phyloP scores from a whole-genome alignment of 2,113 vertebrate species.

The Trichomycterus rosablanca region DNA sequence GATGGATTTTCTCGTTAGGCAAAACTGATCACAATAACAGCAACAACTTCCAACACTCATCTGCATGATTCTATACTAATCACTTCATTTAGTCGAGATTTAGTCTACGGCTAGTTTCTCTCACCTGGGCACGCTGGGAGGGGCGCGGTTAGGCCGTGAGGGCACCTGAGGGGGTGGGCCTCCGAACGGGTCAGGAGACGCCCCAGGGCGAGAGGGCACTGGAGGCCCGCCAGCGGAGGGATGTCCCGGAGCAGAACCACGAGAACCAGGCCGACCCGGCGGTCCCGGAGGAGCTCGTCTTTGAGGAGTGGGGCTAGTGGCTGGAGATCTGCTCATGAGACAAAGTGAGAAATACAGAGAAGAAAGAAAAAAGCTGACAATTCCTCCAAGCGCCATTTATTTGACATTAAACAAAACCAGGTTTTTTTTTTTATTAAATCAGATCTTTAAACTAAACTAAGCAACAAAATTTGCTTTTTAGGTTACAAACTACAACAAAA shows the following conservation, averaged over 20 bases:
- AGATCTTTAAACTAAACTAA: too few species aligned
- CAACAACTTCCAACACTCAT: neutral
- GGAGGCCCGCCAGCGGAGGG: slow-evolving; percentile 89
- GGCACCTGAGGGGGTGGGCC: slow-evolving; percentile 91
- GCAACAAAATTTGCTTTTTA: too few species aligned
- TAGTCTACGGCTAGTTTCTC: slow-evolving; percentile 45
- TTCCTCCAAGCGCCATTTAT: too few species aligned
- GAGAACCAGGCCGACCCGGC: slow-evolving; percentile 82
- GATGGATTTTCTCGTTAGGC: slow-evolving; percentile 25
- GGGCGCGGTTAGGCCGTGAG: slow-evolving; percentile 93
- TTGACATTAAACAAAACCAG: too few species aligned
- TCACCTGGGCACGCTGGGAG: slow-evolving; percentile 96
- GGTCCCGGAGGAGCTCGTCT: slow-evolving; percentile 90
- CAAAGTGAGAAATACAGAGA: neutral
- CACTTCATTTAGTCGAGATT: neutral
- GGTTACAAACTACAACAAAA: too few species aligned
- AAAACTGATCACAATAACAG: slow-evolving; percentile 8
- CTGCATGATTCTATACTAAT: slow-evolving; percentile 1
- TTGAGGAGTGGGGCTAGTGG: slow-evolving; percentile 91
- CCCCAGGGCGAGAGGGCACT: slow-evolving; percentile 92
- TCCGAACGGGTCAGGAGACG: slow-evolving; percentile 91
- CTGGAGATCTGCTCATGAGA: slow-evolving; percentile 79
- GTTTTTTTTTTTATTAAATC: too few species aligned
- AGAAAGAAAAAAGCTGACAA: too few species aligned
- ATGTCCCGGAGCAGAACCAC: slow-evolving; percentile 88